These are phyloP conservation scores for Arothron firmamentum DNA, from an alignment of 2,113 vertebrate genomes.

Conservation along the genomic window DNA sequence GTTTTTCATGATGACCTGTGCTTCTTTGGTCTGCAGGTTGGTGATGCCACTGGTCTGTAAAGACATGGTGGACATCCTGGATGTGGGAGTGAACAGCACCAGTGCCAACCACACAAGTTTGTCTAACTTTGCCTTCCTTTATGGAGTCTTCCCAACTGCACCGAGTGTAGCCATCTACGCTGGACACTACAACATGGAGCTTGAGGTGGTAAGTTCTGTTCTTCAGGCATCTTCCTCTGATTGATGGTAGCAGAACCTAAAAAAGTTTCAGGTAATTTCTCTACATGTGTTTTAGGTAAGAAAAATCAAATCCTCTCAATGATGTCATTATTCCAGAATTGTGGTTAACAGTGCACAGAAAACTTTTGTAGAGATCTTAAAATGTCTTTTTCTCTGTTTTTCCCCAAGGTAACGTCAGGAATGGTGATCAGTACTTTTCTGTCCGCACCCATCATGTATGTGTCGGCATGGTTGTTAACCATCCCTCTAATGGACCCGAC, in stretches of 20 bases:
- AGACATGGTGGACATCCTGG: conserved; percentile 94
- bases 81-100: conserved; percentile 74
- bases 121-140: conserved; percentile 96
- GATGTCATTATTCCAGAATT: no score
- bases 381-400: background rate
- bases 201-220: conserved; percentile 87
- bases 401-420: conserved; percentile 86
- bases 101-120: conserved; percentile 88
- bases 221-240: background rate
- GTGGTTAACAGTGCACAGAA: no score
- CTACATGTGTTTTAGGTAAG: no score
- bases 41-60: conserved; percentile 93
- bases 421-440: conserved; percentile 98
- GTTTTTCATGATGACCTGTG: background rate
- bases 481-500: conserved; percentile 93
- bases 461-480: conserved; percentile 95
- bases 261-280: no score
- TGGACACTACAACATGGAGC: conserved; percentile 93
- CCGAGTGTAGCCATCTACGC: conserved; percentile 97
- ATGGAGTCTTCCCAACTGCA: conserved; percentile 93
- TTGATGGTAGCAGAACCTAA: no score
- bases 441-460: conserved; percentile 96
- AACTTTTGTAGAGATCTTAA: background rate
- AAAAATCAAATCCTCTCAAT: no score
- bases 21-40: conserved; percentile 70